phyloP scores from a whole-genome alignment of 64 coral and sea anemone species.

The Montipora foliosa region DNA sequence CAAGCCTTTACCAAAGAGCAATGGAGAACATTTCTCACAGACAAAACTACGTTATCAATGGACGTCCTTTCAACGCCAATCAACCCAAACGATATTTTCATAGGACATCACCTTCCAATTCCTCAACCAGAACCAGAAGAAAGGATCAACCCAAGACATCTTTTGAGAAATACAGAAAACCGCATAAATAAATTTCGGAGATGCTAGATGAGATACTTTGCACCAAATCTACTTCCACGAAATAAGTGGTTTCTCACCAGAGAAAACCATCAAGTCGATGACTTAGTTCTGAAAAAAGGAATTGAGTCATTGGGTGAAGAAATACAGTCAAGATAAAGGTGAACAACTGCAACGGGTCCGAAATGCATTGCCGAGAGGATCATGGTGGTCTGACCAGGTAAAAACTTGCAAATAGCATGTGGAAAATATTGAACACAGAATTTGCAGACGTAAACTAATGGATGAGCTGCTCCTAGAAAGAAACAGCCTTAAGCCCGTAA shows the following conservation, averaged over 20 bases:
- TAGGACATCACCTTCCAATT: neutral
- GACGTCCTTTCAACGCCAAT: neutral
- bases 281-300: neutral
- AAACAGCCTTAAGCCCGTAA: neutral
- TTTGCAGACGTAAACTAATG: conserved; percentile 64
- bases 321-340: conserved; percentile 44
- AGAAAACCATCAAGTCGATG: neutral
- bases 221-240: conserved; percentile 17
- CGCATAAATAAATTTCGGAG: conserved; percentile 19
- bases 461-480: conserved; percentile 33
- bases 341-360: conserved; percentile 50
- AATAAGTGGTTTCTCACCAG: conserved; percentile 37
- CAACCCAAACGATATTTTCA: neutral
- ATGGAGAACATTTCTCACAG: too few species aligned
- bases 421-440: conserved; percentile 61
- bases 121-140: neutral
- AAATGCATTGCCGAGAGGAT: conserved; percentile 39
- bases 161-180: neutral
- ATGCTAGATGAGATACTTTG: conserved; percentile 45
- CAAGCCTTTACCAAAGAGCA: conserved; percentile 14
- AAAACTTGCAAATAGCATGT: conserved; percentile 22
- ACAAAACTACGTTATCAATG: too few species aligned
- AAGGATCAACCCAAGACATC: neutral
- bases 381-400: conserved; percentile 36
- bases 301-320: conserved; percentile 62